A percentile compares a stretch with the other conserved stretches of the same genome.
Conservation (phyloP, 2,888 invertebrate genomes). For the Synanthedon tipuliformis region DNA sequence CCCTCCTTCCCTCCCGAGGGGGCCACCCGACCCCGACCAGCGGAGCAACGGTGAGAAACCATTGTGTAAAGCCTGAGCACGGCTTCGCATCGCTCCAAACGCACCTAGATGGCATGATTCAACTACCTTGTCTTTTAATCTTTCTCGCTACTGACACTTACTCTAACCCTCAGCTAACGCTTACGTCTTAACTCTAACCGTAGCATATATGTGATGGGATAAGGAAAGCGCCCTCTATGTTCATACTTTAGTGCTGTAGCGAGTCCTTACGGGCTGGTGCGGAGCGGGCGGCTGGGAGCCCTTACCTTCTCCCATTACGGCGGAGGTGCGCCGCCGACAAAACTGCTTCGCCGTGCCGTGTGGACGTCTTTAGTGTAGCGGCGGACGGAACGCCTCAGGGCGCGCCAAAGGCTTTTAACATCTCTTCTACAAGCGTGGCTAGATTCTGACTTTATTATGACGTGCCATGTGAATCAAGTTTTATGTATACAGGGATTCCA, state of each 20-base stretch:
- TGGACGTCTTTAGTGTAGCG: conserved; percentile 48
- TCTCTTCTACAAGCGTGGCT: conserved; percentile 59
- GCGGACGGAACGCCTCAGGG: conserved; percentile 37
- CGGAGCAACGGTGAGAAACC: conserved; percentile 67
- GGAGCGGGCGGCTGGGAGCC: conserved; percentile 68
- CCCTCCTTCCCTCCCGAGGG: conserved; percentile 38
- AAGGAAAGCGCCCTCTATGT: conserved; percentile 80
- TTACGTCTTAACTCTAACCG: conserved; percentile 58
- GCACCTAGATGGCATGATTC: conserved; percentile 58
- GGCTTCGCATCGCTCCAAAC: conserved; percentile 61
- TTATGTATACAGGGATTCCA: conserved; percentile 37
- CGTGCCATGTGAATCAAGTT: conserved; percentile 8
- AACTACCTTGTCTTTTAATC: conserved; percentile 46
- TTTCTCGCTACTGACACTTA: conserved; percentile 54
- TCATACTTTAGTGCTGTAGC: conserved; percentile 37
- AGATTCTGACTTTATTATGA: conserved; percentile 14
- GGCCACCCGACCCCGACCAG: conserved; percentile 52
- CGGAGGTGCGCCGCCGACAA: conserved; percentile 65
- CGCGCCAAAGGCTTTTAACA: conserved; percentile 60
- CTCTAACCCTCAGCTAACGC: conserved; percentile 58
- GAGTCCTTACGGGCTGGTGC: conserved; percentile 46
- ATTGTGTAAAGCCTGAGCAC: conserved; percentile 62
- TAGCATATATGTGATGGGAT: conserved; percentile 75
- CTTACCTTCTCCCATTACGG: conserved; percentile 72
- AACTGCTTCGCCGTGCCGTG: conserved; percentile 59